These are phyloP conservation scores for Microcaecilia unicolor DNA, from an alignment of 2,797 vertebrate species.

Conservation along the genomic window DNA sequence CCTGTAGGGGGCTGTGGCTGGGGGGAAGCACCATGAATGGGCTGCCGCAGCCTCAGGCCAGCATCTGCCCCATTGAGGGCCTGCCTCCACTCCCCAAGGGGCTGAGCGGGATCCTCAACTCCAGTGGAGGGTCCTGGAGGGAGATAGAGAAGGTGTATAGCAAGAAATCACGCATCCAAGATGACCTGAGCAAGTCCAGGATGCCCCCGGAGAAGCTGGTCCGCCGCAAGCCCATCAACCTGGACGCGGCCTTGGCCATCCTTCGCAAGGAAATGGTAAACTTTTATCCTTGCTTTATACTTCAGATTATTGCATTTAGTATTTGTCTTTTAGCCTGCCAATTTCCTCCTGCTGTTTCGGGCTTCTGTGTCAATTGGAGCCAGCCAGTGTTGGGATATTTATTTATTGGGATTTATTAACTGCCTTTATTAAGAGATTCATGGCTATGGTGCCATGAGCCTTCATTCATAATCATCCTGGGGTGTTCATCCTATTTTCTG, in stretches of 20 bases:
- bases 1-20: no score
- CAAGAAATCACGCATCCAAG: constrained; percentile 64
- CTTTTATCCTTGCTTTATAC: no score
- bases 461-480: no score
- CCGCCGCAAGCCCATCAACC: constrained; percentile 46
- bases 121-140: constrained; percentile 66
- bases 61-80: constrained; percentile 39
- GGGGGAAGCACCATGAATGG: constrained; percentile 28
- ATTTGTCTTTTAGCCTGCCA: no score
- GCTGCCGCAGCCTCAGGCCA: constrained; percentile 23
- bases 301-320: no score
- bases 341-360: no score
- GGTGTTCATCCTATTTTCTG: no score
- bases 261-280: constrained; percentile 72
- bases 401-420: no score
- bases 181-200: constrained; percentile 58
- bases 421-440: no score
- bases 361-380: no score
- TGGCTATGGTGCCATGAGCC: no score
- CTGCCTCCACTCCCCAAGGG: constrained; percentile 63
- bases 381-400: no score
- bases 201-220: constrained; percentile 29
- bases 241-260: constrained; percentile 61
- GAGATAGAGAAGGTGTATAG: constrained; percentile 66
- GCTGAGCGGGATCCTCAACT: constrained; percentile 66